Evolutionary conservation across 1,140 invertebrate species (phyloP), one percentile per base, ranked within the genome.

Genomic region (Aphaenogaster rudis): DNA sequence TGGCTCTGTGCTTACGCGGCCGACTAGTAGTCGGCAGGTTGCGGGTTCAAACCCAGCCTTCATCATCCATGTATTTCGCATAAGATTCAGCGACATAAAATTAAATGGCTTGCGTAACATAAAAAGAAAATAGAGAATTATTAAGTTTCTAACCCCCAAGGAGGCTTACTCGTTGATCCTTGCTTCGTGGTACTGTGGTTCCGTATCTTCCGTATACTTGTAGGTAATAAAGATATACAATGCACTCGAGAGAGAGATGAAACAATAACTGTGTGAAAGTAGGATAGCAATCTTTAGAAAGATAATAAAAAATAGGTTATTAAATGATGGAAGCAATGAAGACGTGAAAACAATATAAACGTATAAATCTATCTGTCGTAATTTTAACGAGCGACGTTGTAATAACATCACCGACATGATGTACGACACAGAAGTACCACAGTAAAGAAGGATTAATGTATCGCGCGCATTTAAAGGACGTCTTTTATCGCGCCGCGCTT

Each of bases 391-490:
- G 64, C 17, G 28, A 28, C 33, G 2, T 67, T 28, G 48, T 71
- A 42, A 63, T 71, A 42, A 9, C 36, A 54, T 54, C 64, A 8
- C 64, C 64, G 48, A 42, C 36, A n/a, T 81, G 78, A 71, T 71
- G 21, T 81, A 81, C 48, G 63, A 11, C 21, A 11, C n/a, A 21
- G 21, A 52, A 36, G 48, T 42, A 13, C 8, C 64, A 52, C 42
- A 1, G 33, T 45, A 59, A 61, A 74, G 39, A 74, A 9, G 33
- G 33, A 61, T 76, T 61, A 36, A 39, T 42, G n/a, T 67, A 52
- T 88, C 61, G 57, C 61, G 69, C 52, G 28, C 61, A n/a, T 80
- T 80, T 72, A 48, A 39, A 76, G 17, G 69, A 36, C 69, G 69
- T 84, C 69, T 48, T 84, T 84, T 76, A 82, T 48, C 39, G 42